Percentiles rank a stretch among this genome's conserved stretches.
These are phyloP conservation scores for Cinara cedri DNA, from an alignment of 2,888 invertebrate genomes.

Conservation along the genomic window DNA sequence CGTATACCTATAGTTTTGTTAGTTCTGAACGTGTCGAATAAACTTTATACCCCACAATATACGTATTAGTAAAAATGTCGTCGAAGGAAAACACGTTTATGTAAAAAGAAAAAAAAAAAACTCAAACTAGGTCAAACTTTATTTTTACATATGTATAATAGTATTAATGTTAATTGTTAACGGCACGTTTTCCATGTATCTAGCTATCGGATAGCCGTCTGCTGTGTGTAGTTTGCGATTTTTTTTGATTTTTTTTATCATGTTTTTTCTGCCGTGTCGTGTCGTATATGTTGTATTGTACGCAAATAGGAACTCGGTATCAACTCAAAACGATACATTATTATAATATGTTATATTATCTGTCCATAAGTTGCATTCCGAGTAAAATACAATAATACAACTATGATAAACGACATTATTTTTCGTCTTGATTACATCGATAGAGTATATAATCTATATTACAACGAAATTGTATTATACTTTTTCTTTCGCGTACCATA, in stretches of 20 bases:
- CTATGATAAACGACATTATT: not conserved
- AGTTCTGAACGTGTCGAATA: no score
- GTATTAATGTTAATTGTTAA: not conserved
- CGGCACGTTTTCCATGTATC: constrained; percentile 41
- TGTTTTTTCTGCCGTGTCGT: constrained; percentile 9
- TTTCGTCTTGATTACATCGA: not conserved
- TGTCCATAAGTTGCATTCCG: not conserved
- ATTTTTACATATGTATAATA: not conserved
- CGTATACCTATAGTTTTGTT: no score
- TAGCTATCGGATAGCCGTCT: not conserved
- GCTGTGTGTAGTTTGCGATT: constrained; percentile 12
- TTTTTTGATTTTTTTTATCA: constrained; percentile 17
- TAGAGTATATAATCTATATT: not conserved
- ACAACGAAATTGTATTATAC: not conserved
- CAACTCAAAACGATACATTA: no score
- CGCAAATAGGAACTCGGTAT: not conserved
- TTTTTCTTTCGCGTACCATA: no score
- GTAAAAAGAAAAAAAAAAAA: no score
- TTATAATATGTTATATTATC: no score
- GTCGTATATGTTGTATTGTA: not conserved
- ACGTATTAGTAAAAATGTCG: no score
- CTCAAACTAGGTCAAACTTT: not conserved
- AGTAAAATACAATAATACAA: no score
- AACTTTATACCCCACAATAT: no score
- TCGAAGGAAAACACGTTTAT: not conserved